Base-by-base conservation (phyloP, 2,113 vertebrate species). In the Scartelaos histophorus region DNA sequence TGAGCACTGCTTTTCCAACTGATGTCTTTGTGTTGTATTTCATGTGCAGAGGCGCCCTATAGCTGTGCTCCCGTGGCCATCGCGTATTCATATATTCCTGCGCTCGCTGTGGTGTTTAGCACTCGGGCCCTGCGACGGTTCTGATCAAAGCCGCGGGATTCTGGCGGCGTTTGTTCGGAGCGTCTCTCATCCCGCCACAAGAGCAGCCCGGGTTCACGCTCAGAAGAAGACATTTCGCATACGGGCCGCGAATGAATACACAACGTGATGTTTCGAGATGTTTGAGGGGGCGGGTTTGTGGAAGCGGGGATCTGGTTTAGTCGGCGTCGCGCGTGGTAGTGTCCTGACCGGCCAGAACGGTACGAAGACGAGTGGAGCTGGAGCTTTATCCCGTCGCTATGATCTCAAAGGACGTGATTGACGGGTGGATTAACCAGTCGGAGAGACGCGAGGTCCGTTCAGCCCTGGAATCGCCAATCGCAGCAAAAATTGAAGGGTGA, bases 131-230 rank as follows among this genome's bases (percentile, higher is more conserved):
- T 4, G 21, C 21, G 25, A 82, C 73, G 57, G 0, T 56, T 73
- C 56, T 57, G 34, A 71, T 79, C 57, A 76, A 82, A 85, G 76
- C 25, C 15, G 29, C 80, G 78, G 67, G 45, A 77, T 82, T 74
- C 65, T 13, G 2, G 22, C 43, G 47, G 7, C 45, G 43, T 66
- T 46, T 66, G 43, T 66, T 43, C 5, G 19, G 47, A 38, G 61
- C 19, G 19, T 9, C 34, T 38, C 34, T 38, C n/a, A 38, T 64
- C 61, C 61, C 13, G 29, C 17, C 17, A 17, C 17, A 38, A 12
- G 34, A 38, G 61, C 61, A 3, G 17, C 25, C 58, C 2, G 61
- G 21, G 61, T 17, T 34, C n/a, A n/a, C 9, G 61, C 17, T 38
- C 16, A 64, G 19, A 64, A n/a, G 16, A 64, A 34, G 61, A 64